Conservation (phyloP, 2,113 vertebrate genomes). For the Triplophysa rosa region DNA sequence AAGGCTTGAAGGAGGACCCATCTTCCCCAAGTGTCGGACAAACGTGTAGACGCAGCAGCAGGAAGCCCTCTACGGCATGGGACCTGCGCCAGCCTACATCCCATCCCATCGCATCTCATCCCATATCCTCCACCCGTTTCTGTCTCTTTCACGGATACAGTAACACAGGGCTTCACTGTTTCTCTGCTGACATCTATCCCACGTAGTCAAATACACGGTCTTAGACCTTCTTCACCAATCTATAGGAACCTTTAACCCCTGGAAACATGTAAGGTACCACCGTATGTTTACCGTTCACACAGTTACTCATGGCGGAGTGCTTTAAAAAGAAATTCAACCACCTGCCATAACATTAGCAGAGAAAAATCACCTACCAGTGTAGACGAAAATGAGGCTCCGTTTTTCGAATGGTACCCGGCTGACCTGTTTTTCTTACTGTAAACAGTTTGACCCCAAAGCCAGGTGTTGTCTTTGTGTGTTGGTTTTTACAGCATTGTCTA, state of each 20-base stretch:
- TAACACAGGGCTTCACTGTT: not conserved
- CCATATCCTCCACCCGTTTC: conserved; percentile 30
- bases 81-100: conserved; percentile 26
- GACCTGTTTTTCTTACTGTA: not conserved
- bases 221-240: not conserved
- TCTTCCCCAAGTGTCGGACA: conserved; percentile 95
- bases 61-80: conserved; percentile 21
- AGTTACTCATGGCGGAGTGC: not conserved
- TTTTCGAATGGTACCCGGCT: not conserved
- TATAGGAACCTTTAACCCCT: not conserved
- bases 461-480: not conserved
- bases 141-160: conserved; percentile 23
- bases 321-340: conserved; percentile 1
- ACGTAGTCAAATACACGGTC: too few relatives aligned
- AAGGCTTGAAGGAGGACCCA: conserved; percentile 92
- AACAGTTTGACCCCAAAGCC: conserved; percentile 19
- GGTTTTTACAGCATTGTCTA: not conserved
- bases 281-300: conserved; percentile 51
- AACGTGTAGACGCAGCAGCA: conserved; percentile 77
- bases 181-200: too few relatives aligned
- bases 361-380: conserved; percentile 10
- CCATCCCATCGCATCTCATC: conserved; percentile 16
- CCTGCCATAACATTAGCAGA: conserved; percentile 26
- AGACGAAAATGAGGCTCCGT: not conserved
- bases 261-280: not conserved